Evolutionary conservation across 1,140 invertebrate species (phyloP), one percentile per base, ranked within the genome.

Genomic region (Heliconius nattereri): DNA sequence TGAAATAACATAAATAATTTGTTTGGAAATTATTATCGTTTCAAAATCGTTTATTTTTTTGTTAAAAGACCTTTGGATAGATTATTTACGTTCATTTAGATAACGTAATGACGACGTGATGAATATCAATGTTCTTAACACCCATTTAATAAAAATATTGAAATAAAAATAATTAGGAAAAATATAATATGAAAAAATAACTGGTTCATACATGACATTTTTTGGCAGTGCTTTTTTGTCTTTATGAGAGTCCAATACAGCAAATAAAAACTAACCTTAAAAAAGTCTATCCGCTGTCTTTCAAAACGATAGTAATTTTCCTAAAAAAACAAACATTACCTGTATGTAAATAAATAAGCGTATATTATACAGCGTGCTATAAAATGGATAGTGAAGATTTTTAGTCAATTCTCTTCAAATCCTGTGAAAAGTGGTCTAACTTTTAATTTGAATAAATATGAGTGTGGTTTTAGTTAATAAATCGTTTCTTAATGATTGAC

Each of bases 251-350:
- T 23, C n/a, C 20, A 57, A 23, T 20, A 23, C 2, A 23, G n/a
- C 54, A 57, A 57, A 57, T 57, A 52, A 52, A 52, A 20, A 52
- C 19, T 2, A 52, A 19, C 19, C 49, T 52, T 52, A 20, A 19
- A 7, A 57, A 57, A 57, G 20, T 20, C 8, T 7, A 57, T n/a
- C n/a, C 20, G 8, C 0, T 57, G 9, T 3, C n/a, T 13, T 66
- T 66, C 13, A 66, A 66, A 66, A 29, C 35, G 57, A 76, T 66
- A 76, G 29, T 76, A 76, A 76, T 76, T 7, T 37, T 60, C 57
- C 3, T 26, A 66, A 66, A 13, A 3, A 13, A 66, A 66, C 11
- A 26, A 26, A 29, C 5, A 66, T 2, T 66, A 57, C 1, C 3
- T 57, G 9, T 57, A 57, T 57, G n/a, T 57, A 57, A 8, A 13